These are phyloP conservation scores for Sinentomon sp. DNA, from an alignment of 2,888 invertebrate genomes.

Conservation along the genomic window DNA sequence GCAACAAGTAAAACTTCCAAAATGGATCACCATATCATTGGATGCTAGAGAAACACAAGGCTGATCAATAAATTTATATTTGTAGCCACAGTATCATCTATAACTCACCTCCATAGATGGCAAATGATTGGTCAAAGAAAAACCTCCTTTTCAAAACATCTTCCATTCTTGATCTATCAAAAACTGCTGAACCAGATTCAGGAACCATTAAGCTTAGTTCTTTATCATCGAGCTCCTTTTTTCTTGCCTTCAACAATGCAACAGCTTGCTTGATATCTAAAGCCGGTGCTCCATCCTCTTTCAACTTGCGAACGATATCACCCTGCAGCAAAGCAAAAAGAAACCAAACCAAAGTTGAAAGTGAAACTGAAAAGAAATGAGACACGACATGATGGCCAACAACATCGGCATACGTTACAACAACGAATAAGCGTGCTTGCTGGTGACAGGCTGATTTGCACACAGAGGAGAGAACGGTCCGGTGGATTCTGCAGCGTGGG, in stretches of 20 bases:
- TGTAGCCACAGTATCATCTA: no score
- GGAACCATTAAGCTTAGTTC: constrained; percentile 50
- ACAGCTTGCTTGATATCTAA: constrained; percentile 82
- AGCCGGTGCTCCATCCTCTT: constrained; percentile 60
- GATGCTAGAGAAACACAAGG: no score
- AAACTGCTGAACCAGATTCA: constrained; percentile 30
- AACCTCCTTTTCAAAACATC: constrained; percentile 87
- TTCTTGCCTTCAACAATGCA: constrained; percentile 64
- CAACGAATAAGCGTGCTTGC: no score
- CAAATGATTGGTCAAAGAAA: constrained; percentile 95
- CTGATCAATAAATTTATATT: background rate
- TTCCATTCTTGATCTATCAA: constrained; percentile 84
- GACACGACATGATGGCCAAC: no score
- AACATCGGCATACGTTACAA: no score
- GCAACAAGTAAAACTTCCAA: no score
- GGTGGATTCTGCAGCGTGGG: no score
- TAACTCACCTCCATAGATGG: constrained; percentile 73
- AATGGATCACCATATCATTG: no score
- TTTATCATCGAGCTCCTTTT: constrained; percentile 74
- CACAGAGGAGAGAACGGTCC: no score
- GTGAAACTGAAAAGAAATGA: no score
- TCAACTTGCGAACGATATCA: constrained; percentile 63
- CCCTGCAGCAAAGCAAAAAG: constrained; percentile 29
- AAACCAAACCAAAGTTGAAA: no score
- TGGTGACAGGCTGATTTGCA: no score